Evolutionary conservation across 2,113 vertebrate genomes (phyloP).

Genomic region (Malurus alboscapulatus): DNA sequence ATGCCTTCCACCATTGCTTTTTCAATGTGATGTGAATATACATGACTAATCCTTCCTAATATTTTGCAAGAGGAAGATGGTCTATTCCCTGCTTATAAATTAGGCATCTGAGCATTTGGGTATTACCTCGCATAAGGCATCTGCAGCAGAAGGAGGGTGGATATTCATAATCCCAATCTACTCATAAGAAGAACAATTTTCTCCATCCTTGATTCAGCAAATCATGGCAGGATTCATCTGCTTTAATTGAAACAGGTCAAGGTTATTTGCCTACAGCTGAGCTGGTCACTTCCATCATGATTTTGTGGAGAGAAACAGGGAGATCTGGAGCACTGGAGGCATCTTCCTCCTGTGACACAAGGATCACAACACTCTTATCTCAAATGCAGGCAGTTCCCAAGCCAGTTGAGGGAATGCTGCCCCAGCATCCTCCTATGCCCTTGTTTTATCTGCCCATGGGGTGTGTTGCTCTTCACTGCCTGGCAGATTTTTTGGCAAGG

Average conservation of each 20-base stretch:
- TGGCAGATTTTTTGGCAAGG: background rate
- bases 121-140: background rate
- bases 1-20: background rate
- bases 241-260: background rate
- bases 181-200: background rate
- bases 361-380: background rate
- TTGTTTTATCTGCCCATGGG: background rate
- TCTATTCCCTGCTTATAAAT: background rate
- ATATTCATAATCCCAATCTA: background rate
- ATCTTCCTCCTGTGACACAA: background rate
- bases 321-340: background rate
- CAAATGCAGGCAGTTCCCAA: background rate
- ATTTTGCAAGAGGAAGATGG: background rate
- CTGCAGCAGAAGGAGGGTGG: background rate
- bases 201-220: background rate
- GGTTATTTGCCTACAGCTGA: background rate
- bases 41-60: background rate
- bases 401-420: accelerated
- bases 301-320: background rate
- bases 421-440: background rate
- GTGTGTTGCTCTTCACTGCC: background rate
- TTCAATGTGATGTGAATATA: background rate
- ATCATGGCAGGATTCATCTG: background rate
- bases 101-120: background rate
- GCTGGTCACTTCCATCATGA: background rate